Base-by-base conservation (phyloP, 2,113 vertebrate genomes). In the Notothenia coriiceps region DNA sequence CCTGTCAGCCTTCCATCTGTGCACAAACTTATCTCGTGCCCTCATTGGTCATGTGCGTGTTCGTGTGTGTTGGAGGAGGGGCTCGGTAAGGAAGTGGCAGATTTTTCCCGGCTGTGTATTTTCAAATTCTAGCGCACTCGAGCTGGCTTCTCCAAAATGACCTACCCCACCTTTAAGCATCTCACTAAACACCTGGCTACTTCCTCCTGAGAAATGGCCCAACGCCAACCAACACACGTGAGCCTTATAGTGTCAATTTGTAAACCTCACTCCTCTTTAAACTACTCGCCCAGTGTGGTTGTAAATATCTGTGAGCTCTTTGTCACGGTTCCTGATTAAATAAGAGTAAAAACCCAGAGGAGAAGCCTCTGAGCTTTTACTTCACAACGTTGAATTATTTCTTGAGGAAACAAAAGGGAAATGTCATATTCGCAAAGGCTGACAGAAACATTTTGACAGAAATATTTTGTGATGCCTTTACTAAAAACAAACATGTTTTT, bases 261-360 rank as follows among this genome's bases (percentile, higher is more conserved):
- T 86, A 77, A 82, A 82, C 47, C 59, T 80, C 49, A 22, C 63
- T 72, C 52, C 70, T 82, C 71, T 55, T 54, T 46, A 52, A 73
- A 12, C 73, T 63, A 47, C 65, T 83, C 65, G 76, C 40, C 75
- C 71, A 59, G 70, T 49, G 65, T 64, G 63, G 57, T 73, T 69
- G 74, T 85, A 83, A 89, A 86, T 84, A 80, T 82, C 71, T 68
- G 47, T 64, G 54, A 84, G 79, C 59, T 82, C 80, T 90, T 89
- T 90, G 83, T 88, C 59, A 75, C 54, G 25, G 57, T 13, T 59
- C 61, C 79, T 83, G 80, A 86, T 85, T 88, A 83, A 89, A 82
- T 84, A 83, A 64, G 68, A 70, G 47, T 51, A 40, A 17, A 74
- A n/a, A 59, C 59, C 74, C 35, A 22, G 54, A 77, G 63, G 63